These are phyloP conservation scores for Allophyes oxyacanthae DNA, from an alignment of 2,888 invertebrate genomes.

Conservation along the genomic window DNA sequence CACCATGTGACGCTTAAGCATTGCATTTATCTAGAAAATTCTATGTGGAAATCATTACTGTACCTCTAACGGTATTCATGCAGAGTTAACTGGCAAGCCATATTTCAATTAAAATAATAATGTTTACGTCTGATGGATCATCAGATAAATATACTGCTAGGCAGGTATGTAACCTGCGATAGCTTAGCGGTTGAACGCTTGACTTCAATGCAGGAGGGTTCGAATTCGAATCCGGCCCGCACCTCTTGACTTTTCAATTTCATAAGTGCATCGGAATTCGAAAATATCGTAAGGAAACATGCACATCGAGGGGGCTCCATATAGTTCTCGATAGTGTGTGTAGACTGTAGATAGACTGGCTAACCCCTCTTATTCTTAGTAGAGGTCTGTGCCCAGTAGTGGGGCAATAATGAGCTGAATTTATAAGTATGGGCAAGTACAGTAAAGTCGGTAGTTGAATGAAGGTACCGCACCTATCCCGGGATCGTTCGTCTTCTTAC, in stretches of 20 bases:
- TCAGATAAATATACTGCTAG: constrained; percentile 48
- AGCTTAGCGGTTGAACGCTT: too few relatives aligned
- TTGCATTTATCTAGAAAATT: constrained; percentile 29
- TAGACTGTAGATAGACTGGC: too few relatives aligned
- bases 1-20: constrained; percentile 10
- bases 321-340: too few relatives aligned
- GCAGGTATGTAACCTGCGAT: constrained; percentile 20
- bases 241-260: too few relatives aligned
- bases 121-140: constrained; percentile 28
- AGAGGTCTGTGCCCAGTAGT: too few relatives aligned
- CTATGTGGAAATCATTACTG: constrained; percentile 22
- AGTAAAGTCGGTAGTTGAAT: constrained; percentile 31
- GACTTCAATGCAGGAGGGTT: too few relatives aligned
- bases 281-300: too few relatives aligned
- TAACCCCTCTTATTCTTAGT: too few relatives aligned
- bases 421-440: constrained; percentile 26
- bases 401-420: too few relatives aligned
- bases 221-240: too few relatives aligned
- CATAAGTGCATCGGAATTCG: too few relatives aligned
- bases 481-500: constrained; percentile 1
- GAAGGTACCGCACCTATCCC: constrained; percentile 24
- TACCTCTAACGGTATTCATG: constrained; percentile 30
- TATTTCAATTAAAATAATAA: constrained; percentile 47
- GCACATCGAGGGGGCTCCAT: too few relatives aligned
- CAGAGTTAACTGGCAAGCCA: constrained; percentile 28